Base-by-base conservation (phyloP, 2,888 invertebrate species). In the Holacanthella duospinosa region DNA sequence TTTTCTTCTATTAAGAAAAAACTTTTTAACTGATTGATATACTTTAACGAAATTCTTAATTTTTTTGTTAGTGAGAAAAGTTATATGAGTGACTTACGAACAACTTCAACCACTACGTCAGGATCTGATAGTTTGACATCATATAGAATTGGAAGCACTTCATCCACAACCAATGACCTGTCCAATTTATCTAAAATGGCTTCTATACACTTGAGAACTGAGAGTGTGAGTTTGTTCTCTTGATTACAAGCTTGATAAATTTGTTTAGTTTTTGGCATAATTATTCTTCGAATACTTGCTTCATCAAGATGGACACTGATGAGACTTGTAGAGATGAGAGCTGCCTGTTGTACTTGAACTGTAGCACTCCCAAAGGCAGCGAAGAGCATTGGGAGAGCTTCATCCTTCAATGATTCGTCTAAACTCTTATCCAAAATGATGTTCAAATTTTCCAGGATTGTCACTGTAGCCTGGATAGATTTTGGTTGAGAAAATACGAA, bases 361-460 rank as follows among this genome's bases (percentile, higher is more conserved):
- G 88, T 89, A 64, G 87, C 86, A 75, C 88, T 90, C 74, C 95
- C 93, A 75, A 95, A 86, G 27, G 92, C 87, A 71, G 82, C 85
- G 79, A 88, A 93, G 59, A 95, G 80, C 80, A 93, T 83, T 2
- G 93, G 92, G 73, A 95, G 80, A 59, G 95, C 85, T 75, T 93
- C 92, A 1, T 83, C 82, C 72, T 87, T 84, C 44, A 89, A 82
- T 70, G 91, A 89, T 55, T 88, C 87, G 55, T 84, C 80, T 19
- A 87, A 85, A 65, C 92, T 89, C 79, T 94, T 95, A 75, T 87
- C 86, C 76, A 95, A 81, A 68, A 95, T 86, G 68, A 89, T 80
- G 78, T 94, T 92, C 73, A 95, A 80, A 77, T 92, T 91, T 79
- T 94, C 93, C 74, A 95, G 79, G 64, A 95, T 82, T 58, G 88